Evolutionary conservation across 2,113 vertebrate genomes (phyloP).

Genomic region (Cyphotilapia sp.): DNA sequence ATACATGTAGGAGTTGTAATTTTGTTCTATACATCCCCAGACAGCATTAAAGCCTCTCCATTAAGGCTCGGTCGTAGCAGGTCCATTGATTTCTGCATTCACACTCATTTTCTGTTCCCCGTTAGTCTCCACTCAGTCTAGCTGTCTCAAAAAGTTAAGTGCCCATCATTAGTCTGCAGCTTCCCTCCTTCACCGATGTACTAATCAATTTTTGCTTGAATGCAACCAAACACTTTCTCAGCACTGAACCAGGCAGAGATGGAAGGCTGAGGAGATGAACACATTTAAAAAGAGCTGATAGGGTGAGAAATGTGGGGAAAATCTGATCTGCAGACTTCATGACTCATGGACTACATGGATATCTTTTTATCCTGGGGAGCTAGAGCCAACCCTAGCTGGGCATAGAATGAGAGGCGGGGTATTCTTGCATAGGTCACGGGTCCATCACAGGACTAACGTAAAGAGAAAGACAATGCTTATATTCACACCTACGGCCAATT

Average conservation of each 20-base stretch:
- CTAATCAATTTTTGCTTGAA: constrained; percentile 9
- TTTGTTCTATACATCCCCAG: background rate
- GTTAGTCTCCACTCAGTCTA: constrained; percentile 1
- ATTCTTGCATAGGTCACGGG: background rate
- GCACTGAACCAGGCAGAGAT: background rate
- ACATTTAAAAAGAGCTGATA: background rate
- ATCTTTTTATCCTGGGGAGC: background rate
- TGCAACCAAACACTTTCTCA: background rate
- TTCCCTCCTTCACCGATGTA: background rate
- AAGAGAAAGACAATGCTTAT: background rate
- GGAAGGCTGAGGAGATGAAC: background rate
- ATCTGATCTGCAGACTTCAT: constrained; percentile 15
- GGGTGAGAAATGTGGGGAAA: background rate
- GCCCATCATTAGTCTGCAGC: background rate
- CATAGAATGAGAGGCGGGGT: background rate
- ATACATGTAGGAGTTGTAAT: background rate
- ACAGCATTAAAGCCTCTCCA: background rate
- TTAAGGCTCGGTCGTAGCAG: background rate
- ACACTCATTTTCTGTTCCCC: background rate
- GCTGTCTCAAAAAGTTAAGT: constrained; percentile 5
- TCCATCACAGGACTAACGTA: background rate
- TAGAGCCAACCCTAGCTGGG: background rate
- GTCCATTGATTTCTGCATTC: constrained; percentile 13
- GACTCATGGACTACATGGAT: constrained; percentile 22
- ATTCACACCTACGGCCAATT: background rate